These are phyloP conservation scores for Albula glossodonta DNA, from an alignment of 2,113 vertebrate species.

Conservation along the genomic window DNA sequence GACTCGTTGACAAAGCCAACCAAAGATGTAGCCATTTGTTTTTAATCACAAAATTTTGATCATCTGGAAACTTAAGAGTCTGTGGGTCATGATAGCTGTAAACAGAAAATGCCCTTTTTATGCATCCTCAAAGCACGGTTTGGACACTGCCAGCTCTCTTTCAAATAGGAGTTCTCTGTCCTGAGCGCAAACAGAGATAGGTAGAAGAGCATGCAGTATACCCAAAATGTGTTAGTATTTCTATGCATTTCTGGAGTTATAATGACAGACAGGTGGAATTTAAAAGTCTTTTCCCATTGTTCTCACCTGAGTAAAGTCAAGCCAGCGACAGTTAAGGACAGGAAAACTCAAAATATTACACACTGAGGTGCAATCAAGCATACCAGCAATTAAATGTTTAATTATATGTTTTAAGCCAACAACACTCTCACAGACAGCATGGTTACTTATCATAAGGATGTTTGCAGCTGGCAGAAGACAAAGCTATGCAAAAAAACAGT, in stretches of 20 bases:
- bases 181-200: not conserved
- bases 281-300: not conserved
- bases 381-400: slow-evolving; percentile 1
- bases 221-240: not conserved
- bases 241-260: not conserved
- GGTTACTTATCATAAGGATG: not conserved
- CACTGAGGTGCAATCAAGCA: not conserved
- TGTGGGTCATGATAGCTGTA: not conserved
- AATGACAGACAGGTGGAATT: not conserved
- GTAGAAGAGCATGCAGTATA: not conserved
- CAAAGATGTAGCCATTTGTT: not conserved
- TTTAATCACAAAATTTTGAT: not conserved
- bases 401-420: not conserved
- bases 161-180: not conserved
- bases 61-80: not conserved
- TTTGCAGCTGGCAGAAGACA: not conserved
- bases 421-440: not conserved
- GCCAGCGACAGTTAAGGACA: not conserved
- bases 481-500: not conserved
- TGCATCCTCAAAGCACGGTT: not conserved
- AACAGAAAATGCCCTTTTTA: not conserved
- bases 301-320: not conserved
- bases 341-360: not conserved
- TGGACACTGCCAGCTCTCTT: not conserved
- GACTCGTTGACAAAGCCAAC: not conserved